Conservation (phyloP, 2,113 vertebrate species). For the Zapornia atra region DNA sequence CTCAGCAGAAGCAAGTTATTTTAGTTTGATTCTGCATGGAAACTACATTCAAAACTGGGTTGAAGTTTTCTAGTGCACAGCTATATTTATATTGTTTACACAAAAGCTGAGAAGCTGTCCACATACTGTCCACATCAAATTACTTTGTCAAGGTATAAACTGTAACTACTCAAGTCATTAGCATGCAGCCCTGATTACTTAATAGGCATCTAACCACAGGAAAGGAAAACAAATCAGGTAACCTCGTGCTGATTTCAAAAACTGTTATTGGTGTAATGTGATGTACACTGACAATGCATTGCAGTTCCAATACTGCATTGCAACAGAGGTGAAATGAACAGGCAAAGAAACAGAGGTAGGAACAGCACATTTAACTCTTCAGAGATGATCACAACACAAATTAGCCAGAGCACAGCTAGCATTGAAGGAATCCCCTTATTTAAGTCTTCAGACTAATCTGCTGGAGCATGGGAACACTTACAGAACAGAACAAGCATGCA, state of each 20-base stretch:
- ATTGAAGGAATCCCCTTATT: neutral
- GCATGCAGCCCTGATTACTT: constrained; percentile 12
- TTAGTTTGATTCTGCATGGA: constrained; percentile 34
- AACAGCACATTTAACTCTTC: constrained; percentile 15
- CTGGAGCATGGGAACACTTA: neutral
- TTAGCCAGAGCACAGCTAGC: neutral
- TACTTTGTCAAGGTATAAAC: neutral
- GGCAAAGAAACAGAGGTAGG: neutral
- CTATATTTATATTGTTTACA: constrained; percentile 63
- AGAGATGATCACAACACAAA: neutral
- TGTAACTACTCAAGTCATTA: neutral
- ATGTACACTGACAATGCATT: constrained; percentile 29
- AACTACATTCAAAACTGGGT: constrained; percentile 37
- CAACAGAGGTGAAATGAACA: constrained; percentile 29
- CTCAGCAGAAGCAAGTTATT: constrained; percentile 37
- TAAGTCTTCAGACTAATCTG: neutral
- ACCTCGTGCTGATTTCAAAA: neutral
- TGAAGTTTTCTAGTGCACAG: constrained; percentile 30
- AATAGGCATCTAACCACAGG: neutral
- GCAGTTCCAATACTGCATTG: constrained; percentile 33
- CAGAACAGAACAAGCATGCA: neutral
- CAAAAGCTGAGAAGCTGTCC: constrained; percentile 11
- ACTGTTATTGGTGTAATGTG: neutral
- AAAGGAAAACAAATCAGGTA: constrained; percentile 31
- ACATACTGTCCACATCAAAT: constrained; percentile 25